phyloP scores from a whole-genome alignment of 2,888 invertebrate genomes.

The Agrotis clavis region DNA sequence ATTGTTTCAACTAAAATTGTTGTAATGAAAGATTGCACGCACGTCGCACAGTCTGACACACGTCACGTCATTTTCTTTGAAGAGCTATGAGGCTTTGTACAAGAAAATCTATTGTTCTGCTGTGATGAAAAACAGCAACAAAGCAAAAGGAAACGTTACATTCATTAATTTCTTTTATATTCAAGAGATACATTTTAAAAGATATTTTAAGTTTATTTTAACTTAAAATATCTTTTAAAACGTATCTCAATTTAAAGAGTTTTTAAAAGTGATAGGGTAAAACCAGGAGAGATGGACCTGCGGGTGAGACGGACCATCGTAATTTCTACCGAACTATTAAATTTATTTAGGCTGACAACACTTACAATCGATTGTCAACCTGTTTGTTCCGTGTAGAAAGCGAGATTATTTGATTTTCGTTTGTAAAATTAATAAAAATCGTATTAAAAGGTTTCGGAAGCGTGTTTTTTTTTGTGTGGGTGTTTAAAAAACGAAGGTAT shows the following conservation, averaged over 20 bases:
- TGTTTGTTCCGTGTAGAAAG: too few species aligned
- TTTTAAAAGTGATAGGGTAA: constrained; percentile 19
- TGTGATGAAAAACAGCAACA: constrained; percentile 42
- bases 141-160: constrained; percentile 1
- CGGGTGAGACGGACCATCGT: too few species aligned
- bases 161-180: constrained; percentile 5
- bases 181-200: not conserved
- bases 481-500: too few species aligned
- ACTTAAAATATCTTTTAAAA: not conserved
- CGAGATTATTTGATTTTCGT: too few species aligned
- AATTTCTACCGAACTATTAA: too few species aligned
- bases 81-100: constrained; percentile 20
- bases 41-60: constrained; percentile 16
- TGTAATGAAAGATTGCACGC: constrained; percentile 17
- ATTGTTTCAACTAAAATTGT: constrained; percentile 13
- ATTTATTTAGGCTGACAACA: too few species aligned
- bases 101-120: constrained; percentile 29
- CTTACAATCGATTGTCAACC: too few species aligned
- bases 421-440: too few species aligned
- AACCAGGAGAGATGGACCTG: too few species aligned
- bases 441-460: too few species aligned
- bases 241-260: not conserved
- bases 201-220: not conserved
- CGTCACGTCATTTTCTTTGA: constrained; percentile 44
- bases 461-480: too few species aligned